Conservation (phyloP, 2,888 invertebrate species). For the Microctonus aethiopoides region DNA sequence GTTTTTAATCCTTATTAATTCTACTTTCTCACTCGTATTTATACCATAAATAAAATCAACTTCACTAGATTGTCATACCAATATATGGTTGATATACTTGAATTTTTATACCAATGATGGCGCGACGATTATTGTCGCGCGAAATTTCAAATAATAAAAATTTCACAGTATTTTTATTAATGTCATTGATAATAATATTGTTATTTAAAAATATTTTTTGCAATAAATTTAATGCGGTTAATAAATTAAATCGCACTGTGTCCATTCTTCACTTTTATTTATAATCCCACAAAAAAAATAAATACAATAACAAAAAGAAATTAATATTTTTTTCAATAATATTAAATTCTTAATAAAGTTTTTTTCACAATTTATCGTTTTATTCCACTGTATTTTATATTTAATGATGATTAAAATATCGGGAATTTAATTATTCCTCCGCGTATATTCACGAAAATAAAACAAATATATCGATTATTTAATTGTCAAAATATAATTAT, state of each 20-base stretch:
- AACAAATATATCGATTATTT: too few relatives aligned
- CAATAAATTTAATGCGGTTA: not conserved
- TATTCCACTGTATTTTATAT: too few relatives aligned
- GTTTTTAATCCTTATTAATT: not conserved
- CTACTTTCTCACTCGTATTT: too few relatives aligned
- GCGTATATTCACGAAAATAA: too few relatives aligned
- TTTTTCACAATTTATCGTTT: too few relatives aligned
- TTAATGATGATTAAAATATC: too few relatives aligned
- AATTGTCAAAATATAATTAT: not conserved
- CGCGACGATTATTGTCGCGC: conserved; percentile 13
- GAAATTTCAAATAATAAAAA: conserved; percentile 4
- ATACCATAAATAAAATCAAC: not conserved
- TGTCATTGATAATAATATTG: not conserved
- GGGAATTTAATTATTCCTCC: too few relatives aligned
- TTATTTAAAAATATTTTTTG: not conserved
- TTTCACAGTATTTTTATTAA: not conserved
- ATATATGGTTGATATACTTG: not conserved
- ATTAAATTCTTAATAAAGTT: too few relatives aligned
- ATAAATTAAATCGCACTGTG: conserved; percentile 1
- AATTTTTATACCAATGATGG: conserved; percentile 17
- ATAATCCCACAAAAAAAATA: not conserved
- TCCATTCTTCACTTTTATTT: conserved; percentile 6
- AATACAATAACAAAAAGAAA: too few relatives aligned
- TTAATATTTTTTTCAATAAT: too few relatives aligned
- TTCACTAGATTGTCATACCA: not conserved